phyloP scores from a whole-genome alignment of 2,797 vertebrate species.

The Fratercula arctica region DNA sequence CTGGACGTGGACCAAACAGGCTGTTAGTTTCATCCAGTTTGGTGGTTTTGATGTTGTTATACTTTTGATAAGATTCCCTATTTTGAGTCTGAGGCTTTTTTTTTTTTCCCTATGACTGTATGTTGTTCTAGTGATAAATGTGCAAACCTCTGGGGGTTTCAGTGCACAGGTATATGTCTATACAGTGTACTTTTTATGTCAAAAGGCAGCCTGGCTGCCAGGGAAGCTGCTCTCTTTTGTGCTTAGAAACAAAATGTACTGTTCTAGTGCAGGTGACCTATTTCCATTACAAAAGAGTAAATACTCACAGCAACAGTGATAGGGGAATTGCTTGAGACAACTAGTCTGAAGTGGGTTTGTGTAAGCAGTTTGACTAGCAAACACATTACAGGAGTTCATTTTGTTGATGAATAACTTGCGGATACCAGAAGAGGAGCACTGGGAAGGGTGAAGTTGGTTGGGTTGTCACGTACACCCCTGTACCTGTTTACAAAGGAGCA shows the following conservation, averaged over 20 bases:
- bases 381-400: not conserved
- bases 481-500: not conserved
- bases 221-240: not conserved
- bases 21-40: not conserved
- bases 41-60: not conserved
- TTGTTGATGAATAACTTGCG: not conserved
- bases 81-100: not conserved
- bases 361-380: not conserved
- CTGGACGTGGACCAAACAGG: not conserved
- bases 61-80: not conserved
- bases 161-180: not conserved
- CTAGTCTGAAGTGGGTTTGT: not conserved
- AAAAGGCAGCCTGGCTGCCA: not conserved
- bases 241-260: not conserved
- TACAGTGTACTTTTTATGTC: not conserved
- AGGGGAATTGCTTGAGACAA: not conserved
- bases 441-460: too few species aligned
- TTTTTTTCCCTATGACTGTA: not conserved
- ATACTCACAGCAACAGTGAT: not conserved
- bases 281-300: constrained; percentile 10
- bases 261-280: not conserved
- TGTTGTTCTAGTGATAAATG: not conserved
- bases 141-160: not conserved
- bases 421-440: not conserved
- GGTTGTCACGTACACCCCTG: not conserved